phyloP scores from a whole-genome alignment of 1,140 invertebrate genomes.

The Whitmania pigra region DNA sequence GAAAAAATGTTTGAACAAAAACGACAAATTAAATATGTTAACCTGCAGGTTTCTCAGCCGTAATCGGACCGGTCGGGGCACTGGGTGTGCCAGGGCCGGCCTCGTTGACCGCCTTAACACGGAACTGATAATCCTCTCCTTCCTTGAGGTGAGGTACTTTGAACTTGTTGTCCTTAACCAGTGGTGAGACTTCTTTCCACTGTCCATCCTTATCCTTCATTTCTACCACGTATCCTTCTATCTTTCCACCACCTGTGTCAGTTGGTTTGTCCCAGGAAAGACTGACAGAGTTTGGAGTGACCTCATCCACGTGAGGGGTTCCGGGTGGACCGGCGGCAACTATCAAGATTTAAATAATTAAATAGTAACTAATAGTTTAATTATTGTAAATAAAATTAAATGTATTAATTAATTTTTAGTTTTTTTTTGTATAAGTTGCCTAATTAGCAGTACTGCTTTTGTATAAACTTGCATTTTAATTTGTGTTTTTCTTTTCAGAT shows the following conservation, averaged over 20 bases:
- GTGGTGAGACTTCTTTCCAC: conserved; percentile 83
- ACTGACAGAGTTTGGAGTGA: conserved; percentile 87
- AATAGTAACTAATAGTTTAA: not conserved
- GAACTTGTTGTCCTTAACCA: conserved; percentile 42
- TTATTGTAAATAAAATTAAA: not conserved
- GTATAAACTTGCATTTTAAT: too few species aligned
- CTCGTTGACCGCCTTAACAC: conserved; percentile 81
- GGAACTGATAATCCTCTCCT: conserved; percentile 82
- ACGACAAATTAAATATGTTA: not conserved
- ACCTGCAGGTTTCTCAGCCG: conserved; percentile 17
- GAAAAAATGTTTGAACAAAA: too few species aligned
- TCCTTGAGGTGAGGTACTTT: conserved; percentile 73
- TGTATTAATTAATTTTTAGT: too few species aligned
- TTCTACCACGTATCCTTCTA: conserved; percentile 85
- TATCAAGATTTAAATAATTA: conserved; percentile 32
- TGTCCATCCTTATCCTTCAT: conserved; percentile 65
- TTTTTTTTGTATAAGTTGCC: too few species aligned
- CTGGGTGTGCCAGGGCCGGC: conserved; percentile 77
- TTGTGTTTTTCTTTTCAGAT: too few species aligned
- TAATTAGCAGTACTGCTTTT: too few species aligned
- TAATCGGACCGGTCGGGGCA: conserved; percentile 35
- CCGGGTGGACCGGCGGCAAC: conserved; percentile 81
- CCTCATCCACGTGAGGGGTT: conserved; percentile 79
- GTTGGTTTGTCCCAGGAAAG: conserved; percentile 83
- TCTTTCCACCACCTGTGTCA: conserved; percentile 83